These are phyloP conservation scores for Euproctis similis DNA, from an alignment of 2,888 invertebrate species.

Conservation along the genomic window DNA sequence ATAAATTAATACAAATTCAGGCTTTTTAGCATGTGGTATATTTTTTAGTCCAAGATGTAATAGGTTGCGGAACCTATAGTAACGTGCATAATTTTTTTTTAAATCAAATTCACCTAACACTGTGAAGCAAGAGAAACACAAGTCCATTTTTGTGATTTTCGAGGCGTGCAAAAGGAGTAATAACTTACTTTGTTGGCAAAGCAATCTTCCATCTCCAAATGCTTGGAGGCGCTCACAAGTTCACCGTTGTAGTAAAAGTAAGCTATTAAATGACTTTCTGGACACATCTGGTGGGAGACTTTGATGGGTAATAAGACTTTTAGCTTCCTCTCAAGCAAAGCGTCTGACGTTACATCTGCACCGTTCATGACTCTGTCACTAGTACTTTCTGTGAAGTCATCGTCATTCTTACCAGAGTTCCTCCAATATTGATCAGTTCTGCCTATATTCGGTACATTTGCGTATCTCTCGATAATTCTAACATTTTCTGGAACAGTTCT, in stretches of 20 bases:
- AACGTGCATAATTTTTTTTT: too few species aligned
- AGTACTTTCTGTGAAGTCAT: neutral
- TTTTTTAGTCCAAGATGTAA: too few species aligned
- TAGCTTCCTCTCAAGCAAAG: slow-evolving; percentile 42
- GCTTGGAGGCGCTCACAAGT: slow-evolving; percentile 72
- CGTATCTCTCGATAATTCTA: too few species aligned
- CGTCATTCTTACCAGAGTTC: neutral
- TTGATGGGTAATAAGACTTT: slow-evolving; percentile 59
- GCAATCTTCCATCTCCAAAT: slow-evolving; percentile 73
- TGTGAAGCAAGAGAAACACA: too few species aligned
- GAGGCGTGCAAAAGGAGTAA: neutral
- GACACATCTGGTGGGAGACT: slow-evolving; percentile 69
- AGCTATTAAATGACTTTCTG: slow-evolving; percentile 67
- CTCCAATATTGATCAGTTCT: neutral
- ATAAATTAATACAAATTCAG: too few species aligned
- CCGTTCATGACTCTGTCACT: neutral
- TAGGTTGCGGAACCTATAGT: too few species aligned
- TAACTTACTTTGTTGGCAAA: slow-evolving; percentile 72
- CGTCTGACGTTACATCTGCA: slow-evolving; percentile 22
- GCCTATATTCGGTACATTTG: neutral
- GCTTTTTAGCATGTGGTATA: too few species aligned
- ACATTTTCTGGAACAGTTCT: too few species aligned
- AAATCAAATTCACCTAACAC: too few species aligned
- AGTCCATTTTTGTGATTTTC: too few species aligned
- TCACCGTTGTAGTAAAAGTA: slow-evolving; percentile 75